Conservation (phyloP, 2,797 vertebrate genomes). For the Lutra lutra region DNA sequence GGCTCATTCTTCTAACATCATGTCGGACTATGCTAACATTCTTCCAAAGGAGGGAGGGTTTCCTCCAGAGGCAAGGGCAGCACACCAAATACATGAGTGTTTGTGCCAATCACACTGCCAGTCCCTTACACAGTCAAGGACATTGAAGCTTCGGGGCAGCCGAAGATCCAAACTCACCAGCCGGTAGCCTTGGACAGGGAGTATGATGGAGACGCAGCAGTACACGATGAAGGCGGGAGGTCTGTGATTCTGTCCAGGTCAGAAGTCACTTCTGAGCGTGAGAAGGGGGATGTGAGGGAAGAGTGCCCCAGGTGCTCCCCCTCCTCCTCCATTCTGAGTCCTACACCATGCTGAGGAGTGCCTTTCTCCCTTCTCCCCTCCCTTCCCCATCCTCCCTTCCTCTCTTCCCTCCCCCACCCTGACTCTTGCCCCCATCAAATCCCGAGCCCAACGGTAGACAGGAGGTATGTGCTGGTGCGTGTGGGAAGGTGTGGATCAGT, state of each 20-base stretch:
- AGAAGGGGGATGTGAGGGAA: background rate
- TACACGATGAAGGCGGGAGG: background rate
- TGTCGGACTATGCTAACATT: background rate
- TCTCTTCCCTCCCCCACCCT: background rate
- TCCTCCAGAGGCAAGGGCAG: background rate
- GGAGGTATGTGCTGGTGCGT: background rate
- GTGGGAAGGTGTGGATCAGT: no score
- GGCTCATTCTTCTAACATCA: background rate
- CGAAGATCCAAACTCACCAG: background rate
- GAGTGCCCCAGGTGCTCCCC: fast-evolving
- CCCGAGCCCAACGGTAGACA: background rate
- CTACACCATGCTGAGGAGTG: fast-evolving
- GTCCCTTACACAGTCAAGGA: background rate
- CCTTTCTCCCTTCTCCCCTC: background rate
- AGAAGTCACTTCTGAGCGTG: background rate
- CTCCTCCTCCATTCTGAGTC: background rate
- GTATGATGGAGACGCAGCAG: fast-evolving
- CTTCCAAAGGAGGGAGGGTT: background rate
- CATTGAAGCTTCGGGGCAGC: background rate
- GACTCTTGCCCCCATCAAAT: background rate
- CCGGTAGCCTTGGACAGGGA: background rate
- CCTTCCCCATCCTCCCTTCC: background rate
- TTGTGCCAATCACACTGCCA: no score
- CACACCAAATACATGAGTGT: background rate
- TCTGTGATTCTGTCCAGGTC: fast-evolving